phyloP scores from a whole-genome alignment of 1,140 invertebrate species.

The Eciton burchellii region DNA sequence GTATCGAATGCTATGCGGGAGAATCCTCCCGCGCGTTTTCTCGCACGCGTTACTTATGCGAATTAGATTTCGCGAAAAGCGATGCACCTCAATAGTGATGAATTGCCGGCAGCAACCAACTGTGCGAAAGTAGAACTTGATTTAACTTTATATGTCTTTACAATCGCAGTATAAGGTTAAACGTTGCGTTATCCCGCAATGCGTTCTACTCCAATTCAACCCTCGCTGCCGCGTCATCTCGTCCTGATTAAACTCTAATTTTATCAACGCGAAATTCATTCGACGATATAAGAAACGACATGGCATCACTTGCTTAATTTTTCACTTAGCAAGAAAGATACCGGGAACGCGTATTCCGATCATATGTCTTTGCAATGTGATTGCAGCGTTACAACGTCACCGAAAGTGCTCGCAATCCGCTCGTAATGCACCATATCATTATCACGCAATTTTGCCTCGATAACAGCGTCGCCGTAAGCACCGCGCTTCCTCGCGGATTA shows the following conservation, averaged over 20 bases:
- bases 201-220: neutral
- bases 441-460: conserved; percentile 33
- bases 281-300: neutral
- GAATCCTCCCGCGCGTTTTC: neutral
- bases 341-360: neutral
- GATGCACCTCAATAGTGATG: neutral
- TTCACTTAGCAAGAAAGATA: neutral
- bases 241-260: neutral
- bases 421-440: conserved; percentile 5
- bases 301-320: neutral
- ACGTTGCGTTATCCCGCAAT: neutral
- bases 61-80: neutral
- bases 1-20: neutral
- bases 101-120: neutral
- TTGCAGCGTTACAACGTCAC: neutral
- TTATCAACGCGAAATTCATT: neutral
- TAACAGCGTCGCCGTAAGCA: conserved; percentile 5
- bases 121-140: neutral
- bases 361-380: neutral
- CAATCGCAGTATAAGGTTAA: neutral
- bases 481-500: conserved; percentile 29
- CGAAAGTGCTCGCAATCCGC: conserved; percentile 17
- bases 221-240: neutral
- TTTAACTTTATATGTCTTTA: neutral
- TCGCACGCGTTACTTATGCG: conserved; percentile 30